A percentile compares a stretch with the other conserved stretches of the same genome.
Conservation (phyloP, 2,113 vertebrate species). For the Bujurquina vittata region DNA sequence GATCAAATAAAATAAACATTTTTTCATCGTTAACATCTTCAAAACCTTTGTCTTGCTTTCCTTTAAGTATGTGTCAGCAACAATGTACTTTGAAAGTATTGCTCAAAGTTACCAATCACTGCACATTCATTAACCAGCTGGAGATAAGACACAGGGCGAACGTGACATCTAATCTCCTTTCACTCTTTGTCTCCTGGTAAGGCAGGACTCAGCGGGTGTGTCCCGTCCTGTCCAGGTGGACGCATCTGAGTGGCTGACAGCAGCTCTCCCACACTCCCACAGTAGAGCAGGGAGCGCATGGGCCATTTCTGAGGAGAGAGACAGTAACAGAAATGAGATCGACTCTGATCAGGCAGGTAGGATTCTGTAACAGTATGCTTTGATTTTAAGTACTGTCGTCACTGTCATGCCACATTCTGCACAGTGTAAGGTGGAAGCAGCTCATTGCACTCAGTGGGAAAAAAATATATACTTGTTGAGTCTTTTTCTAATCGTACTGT, state of each 20-base stretch:
- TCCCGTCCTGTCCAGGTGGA: conserved; percentile 31
- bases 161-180: neutral
- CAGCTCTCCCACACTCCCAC: conserved; percentile 77
- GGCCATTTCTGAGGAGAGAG: conserved; percentile 85
- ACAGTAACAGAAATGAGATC: neutral
- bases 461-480: neutral
- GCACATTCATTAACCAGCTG: neutral
- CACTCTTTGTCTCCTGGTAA: conserved; percentile 48
- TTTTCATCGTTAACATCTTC: neutral
- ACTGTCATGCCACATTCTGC: neutral
- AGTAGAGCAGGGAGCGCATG: conserved; percentile 87
- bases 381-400: no score
- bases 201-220: conserved; percentile 17
- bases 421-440: neutral
- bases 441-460: neutral
- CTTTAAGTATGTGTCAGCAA: neutral
- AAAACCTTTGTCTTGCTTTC: neutral
- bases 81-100: neutral
- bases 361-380: neutral
- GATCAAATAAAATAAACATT: neutral
- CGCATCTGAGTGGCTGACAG: conserved; percentile 66
- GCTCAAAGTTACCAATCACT: neutral
- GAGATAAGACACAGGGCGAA: neutral
- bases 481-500: neutral
- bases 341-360: neutral